phyloP scores from a whole-genome alignment of 2,888 invertebrate genomes.

The Conops quadrifasciatus region DNA sequence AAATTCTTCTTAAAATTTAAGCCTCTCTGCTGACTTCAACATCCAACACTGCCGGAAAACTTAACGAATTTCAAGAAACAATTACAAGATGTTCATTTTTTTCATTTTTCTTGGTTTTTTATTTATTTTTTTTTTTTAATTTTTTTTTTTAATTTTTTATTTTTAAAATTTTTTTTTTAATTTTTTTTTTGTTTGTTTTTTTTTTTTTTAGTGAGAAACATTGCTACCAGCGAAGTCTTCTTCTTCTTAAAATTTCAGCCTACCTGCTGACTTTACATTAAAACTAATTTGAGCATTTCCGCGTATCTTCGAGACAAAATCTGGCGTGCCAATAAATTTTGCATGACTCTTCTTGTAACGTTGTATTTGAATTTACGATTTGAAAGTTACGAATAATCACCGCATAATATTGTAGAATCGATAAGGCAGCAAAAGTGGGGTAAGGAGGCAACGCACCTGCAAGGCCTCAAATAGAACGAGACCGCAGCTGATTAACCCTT shows the following conservation, averaged over 20 bases:
- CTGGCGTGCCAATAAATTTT: slow-evolving; percentile 5
- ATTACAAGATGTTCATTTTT: no score
- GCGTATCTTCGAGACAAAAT: not conserved
- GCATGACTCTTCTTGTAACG: not conserved
- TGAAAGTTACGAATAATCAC: not conserved
- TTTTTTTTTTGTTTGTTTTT: not conserved
- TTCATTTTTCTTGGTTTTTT: no score
- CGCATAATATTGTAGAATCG: not conserved
- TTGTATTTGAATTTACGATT: not conserved
- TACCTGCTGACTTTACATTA: not conserved
- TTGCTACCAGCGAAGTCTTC: no score
- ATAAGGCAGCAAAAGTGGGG: not conserved
- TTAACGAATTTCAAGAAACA: no score
- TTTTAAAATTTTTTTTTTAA: no score
- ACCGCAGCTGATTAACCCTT: not conserved
- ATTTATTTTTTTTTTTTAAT: no score
- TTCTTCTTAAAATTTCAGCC: not conserved
- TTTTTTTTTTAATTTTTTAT: no score
- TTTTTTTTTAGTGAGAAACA: no score
- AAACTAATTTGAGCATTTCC: not conserved
- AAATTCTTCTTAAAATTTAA: no score
- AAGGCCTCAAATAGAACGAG: not conserved
- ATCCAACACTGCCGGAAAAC: no score
- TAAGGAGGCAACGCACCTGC: not conserved
- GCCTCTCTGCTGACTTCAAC: no score